Evolutionary conservation across 2,797 vertebrate species (phyloP).

Genomic region (Manis crassicaudata): DNA sequence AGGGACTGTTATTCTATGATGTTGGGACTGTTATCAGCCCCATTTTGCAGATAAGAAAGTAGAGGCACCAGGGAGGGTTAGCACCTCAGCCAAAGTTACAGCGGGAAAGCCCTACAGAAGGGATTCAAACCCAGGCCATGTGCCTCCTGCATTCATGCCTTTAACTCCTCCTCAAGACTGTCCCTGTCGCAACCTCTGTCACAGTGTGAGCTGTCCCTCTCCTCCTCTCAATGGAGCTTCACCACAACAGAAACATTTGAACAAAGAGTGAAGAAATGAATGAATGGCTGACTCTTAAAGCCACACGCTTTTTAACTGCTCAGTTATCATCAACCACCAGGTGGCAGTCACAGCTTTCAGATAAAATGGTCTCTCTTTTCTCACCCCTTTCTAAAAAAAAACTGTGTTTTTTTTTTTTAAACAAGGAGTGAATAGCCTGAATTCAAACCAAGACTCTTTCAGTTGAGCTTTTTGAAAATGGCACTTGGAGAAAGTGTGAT

Average conservation of each 20-base stretch:
- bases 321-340: conserved; percentile 52
- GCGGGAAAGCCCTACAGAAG: background rate
- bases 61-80: background rate
- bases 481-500: background rate
- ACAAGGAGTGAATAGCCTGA: background rate
- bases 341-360: conserved; percentile 65
- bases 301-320: background rate
- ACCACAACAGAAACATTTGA: rapidly evolving
- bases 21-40: too few species aligned
- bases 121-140: background rate
- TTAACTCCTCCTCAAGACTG: background rate
- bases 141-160: background rate
- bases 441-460: background rate
- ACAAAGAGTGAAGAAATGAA: background rate
- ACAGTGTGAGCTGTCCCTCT: rapidly evolving
- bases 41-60: background rate
- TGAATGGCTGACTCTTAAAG: too few species aligned
- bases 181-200: rapidly evolving
- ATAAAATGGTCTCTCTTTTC: background rate
- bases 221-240: background rate
- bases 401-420: background rate
- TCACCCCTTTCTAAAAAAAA: background rate
- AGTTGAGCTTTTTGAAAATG: background rate
- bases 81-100: background rate
- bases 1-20: too few species aligned